Evolutionary conservation across 2,113 vertebrate species (phyloP), one percentile per base, ranked within the genome.

Genomic region (Nerophis lumbriciformis): DNA sequence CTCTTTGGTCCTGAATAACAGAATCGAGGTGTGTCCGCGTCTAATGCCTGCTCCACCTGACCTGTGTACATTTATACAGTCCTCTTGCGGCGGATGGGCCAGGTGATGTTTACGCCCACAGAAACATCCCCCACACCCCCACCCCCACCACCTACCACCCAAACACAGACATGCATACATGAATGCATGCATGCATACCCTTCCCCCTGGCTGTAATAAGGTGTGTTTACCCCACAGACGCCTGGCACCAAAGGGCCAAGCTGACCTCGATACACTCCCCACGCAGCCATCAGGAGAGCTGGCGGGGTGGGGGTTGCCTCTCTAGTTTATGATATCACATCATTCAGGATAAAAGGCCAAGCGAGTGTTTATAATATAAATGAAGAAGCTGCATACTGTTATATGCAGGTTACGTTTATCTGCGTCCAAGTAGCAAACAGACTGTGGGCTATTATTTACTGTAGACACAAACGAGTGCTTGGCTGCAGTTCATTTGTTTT

Each of bases 81-180:
- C 58, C 55, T 59, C 45, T n/a, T 12, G 35, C 13, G 1, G 45
- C 49, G 60, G 73, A 68, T 65, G 68, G 62, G 19, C 42, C 81
- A 84, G 72, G 76, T 84, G 71, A 75, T 72, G 84, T 83, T 84
- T 69, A 83, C 83, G 63, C 83, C 83, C 81, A 84, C 78, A 82
- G 65, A 73, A 2, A 72, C 71, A 71, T 68, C 37, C 60, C 61
- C 21, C 37, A 48, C 14, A 36, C 68, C 67, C 51, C 66, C 42
- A 19, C 19, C 19, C 1, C 14, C 66, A 49, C n/a, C n/a, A n/a
- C n/a, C n/a, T n/a, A 55, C 21, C 66, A 51, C 63, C 47, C 14
- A 57, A 45, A 64, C 51, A 57, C 37, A 49, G 59, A 42, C 44
- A 60, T 47, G 49, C 59, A 39, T 15, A 42, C 38, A 60, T 5